phyloP scores from a whole-genome alignment of 2,888 invertebrate species.

The Ptychoptera contaminata region DNA sequence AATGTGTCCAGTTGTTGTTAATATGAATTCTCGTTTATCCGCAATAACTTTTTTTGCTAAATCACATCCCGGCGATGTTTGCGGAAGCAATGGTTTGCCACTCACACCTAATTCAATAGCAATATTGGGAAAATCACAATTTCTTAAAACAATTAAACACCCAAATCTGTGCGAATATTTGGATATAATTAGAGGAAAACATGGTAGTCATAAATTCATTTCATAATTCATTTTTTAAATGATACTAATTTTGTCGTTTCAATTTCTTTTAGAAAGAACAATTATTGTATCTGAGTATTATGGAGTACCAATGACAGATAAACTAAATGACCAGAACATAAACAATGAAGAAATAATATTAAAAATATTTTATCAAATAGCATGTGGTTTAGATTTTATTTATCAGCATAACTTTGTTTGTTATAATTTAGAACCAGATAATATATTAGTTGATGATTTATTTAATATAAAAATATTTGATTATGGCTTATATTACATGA shows the following conservation, averaged over 20 bases:
- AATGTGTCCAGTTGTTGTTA: not conserved
- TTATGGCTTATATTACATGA: slow-evolving; percentile 89
- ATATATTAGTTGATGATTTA: slow-evolving; percentile 58
- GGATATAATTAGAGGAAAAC: slow-evolving; percentile 83
- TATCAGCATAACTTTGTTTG: slow-evolving; percentile 59
- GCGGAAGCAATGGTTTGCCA: slow-evolving; percentile 91
- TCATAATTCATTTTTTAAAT: not conserved
- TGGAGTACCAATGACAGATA: slow-evolving; percentile 46
- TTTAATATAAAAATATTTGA: slow-evolving; percentile 73
- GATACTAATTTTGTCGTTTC: slow-evolving; percentile 4
- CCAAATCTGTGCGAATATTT: slow-evolving; percentile 76
- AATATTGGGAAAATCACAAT: slow-evolving; percentile 77
- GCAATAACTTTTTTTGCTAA: slow-evolving; percentile 84
- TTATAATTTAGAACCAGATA: slow-evolving; percentile 66
- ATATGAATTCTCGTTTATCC: slow-evolving; percentile 36
- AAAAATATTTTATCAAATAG: slow-evolving; percentile 55
- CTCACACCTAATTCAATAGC: slow-evolving; percentile 92
- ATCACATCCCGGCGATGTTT: slow-evolving; percentile 76
- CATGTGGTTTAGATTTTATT: slow-evolving; percentile 55
- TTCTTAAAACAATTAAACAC: slow-evolving; percentile 62
- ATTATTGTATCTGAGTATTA: slow-evolving; percentile 70
- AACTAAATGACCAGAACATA: slow-evolving; percentile 21
- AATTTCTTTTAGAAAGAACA: slow-evolving; percentile 52
- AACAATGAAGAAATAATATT: slow-evolving; percentile 37
- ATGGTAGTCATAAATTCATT: slow-evolving; percentile 44